These are phyloP conservation scores for Salminus brasiliensis DNA, from an alignment of 2,113 vertebrate genomes.

Conservation along the genomic window DNA sequence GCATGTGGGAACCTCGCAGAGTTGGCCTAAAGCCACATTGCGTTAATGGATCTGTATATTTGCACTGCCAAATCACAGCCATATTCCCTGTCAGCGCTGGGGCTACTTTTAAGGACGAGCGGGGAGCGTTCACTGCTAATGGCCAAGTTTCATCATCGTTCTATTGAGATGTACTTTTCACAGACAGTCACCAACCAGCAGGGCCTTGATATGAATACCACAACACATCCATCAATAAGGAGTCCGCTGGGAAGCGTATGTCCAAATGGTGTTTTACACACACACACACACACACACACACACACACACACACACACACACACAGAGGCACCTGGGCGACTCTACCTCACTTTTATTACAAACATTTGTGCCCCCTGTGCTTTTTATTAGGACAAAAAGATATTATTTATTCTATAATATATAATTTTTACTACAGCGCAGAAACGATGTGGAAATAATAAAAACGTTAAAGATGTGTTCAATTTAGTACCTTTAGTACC, in stretches of 20 bases:
- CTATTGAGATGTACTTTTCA: constrained; percentile 43
- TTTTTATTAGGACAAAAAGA: no score
- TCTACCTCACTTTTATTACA: no score
- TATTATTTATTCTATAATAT: no score
- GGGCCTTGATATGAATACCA: constrained; percentile 36
- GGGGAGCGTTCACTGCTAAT: constrained; percentile 34
- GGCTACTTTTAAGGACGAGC: constrained; percentile 38
- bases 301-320: no score
- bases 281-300: no score
- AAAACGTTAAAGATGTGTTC: no score
- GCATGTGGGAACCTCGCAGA: background rate
- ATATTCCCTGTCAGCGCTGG: background rate
- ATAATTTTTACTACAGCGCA: no score
- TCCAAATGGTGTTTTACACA: constrained; percentile 38
- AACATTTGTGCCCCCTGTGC: no score
- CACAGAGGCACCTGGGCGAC: background rate
- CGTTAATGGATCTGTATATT: constrained; percentile 29
- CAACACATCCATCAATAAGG: constrained; percentile 46
- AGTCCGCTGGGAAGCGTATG: constrained; percentile 44
- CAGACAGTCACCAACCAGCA: constrained; percentile 44
- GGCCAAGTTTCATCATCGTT: constrained; percentile 46
- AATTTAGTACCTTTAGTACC: no score
- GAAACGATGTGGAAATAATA: no score
- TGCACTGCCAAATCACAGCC: constrained; percentile 27
- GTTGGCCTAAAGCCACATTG: constrained; percentile 17